phyloP scores from a whole-genome alignment of 1,140 invertebrate species.

The Lepidurus apus region DNA sequence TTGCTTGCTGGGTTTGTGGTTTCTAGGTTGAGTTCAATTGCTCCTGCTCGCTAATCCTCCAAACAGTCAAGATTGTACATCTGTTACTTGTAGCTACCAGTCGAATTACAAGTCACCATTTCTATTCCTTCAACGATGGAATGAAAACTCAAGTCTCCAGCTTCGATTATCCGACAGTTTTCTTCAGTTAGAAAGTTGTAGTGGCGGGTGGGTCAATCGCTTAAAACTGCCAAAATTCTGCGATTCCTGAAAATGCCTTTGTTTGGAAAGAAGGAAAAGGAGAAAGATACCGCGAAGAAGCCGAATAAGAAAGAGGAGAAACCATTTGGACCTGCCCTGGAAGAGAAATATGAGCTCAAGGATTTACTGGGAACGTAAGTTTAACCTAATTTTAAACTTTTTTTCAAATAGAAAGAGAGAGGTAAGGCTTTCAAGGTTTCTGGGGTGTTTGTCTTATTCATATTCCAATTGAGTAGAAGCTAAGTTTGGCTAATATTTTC shows the following conservation, averaged over 20 bases:
- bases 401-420: neutral
- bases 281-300: slow-evolving; percentile 73
- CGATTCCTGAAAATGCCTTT: slow-evolving; percentile 61
- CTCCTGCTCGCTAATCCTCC: neutral
- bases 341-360: slow-evolving; percentile 84
- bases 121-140: neutral
- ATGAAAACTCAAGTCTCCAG: neutral
- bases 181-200: neutral
- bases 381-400: slow-evolving; percentile 27
- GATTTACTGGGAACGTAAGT: slow-evolving; percentile 83
- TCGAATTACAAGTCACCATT: neutral
- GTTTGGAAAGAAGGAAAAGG: slow-evolving; percentile 62
- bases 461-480: slow-evolving; percentile 25
- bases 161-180: neutral
- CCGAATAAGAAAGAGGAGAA: slow-evolving; percentile 65
- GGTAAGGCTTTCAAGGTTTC: slow-evolving; percentile 26
- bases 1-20: neutral
- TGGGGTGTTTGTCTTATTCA: slow-evolving; percentile 22
- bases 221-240: slow-evolving; percentile 19
- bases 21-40: neutral
- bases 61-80: neutral
- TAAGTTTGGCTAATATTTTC: slow-evolving; percentile 14
- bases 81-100: no score
- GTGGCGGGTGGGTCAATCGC: neutral
- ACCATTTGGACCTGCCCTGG: slow-evolving; percentile 59